phyloP scores from a whole-genome alignment of 92 coral and sea anemone genomes.

The Palythoa grandis region DNA sequence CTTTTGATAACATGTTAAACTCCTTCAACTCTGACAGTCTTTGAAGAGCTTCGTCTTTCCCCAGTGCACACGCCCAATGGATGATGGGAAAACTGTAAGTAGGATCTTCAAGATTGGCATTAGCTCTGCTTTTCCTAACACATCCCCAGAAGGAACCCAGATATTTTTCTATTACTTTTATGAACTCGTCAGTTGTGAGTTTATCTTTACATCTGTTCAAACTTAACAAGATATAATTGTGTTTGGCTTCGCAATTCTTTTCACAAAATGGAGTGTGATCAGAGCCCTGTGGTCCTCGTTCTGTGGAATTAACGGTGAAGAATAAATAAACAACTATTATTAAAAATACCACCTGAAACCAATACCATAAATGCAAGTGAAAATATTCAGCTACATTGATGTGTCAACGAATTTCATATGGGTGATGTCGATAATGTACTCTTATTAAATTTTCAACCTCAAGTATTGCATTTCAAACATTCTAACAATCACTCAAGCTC shows the following conservation, averaged over 20 bases:
- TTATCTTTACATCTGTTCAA: slow-evolving; percentile 35
- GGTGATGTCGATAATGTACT: too few species aligned
- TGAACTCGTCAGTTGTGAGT: slow-evolving; percentile 23
- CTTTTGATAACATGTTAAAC: slow-evolving; percentile 30
- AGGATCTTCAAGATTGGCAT: slow-evolving; percentile 30
- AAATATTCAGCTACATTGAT: too few species aligned
- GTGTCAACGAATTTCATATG: too few species aligned
- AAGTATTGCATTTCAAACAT: too few species aligned
- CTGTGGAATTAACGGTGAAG: background rate
- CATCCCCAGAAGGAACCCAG: slow-evolving; percentile 4
- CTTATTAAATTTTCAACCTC: too few species aligned
- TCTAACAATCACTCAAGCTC: too few species aligned
- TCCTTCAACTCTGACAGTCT: slow-evolving; percentile 6
- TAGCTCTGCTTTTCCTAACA: slow-evolving; percentile 13
- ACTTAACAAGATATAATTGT: slow-evolving; percentile 19
- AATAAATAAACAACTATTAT: background rate
- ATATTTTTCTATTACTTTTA: slow-evolving; percentile 8
- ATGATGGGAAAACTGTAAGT: slow-evolving; percentile 36
- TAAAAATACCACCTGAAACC: too few species aligned
- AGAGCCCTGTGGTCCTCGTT: background rate
- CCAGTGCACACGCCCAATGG: slow-evolving; percentile 45
- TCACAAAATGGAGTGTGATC: slow-evolving; percentile 42
- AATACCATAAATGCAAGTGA: too few species aligned
- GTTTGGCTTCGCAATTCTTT: slow-evolving; percentile 12
- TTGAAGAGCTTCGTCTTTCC: slow-evolving; percentile 29